These are phyloP conservation scores for Erpobdella octoculata DNA, from an alignment of 2,888 invertebrate genomes.

Conservation along the genomic window DNA sequence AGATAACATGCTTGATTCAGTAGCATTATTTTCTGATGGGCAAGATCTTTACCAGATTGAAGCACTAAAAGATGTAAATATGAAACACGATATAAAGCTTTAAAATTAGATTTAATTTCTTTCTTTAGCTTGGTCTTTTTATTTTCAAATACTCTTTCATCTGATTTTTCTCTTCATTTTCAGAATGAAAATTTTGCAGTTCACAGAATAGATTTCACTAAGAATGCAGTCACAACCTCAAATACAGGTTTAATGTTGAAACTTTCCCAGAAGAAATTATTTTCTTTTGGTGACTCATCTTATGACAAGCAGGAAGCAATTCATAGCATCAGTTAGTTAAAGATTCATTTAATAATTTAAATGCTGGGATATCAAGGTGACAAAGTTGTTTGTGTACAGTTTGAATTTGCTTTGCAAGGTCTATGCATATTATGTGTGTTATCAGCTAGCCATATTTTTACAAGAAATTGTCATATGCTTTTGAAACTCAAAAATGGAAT, in stretches of 20 bases:
- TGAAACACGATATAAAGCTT: background rate
- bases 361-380: background rate
- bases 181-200: slow-evolving; percentile 71
- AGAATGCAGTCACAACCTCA: slow-evolving; percentile 56
- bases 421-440: too few species aligned
- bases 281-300: slow-evolving; percentile 65
- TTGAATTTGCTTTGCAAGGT: too few species aligned
- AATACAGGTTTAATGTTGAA: slow-evolving; percentile 58
- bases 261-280: slow-evolving; percentile 70
- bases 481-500: too few species aligned
- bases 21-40: background rate
- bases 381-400: too few species aligned
- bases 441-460: too few species aligned
- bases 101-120: background rate
- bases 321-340: slow-evolving; percentile 46
- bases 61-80: background rate
- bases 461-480: too few species aligned
- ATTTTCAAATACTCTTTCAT: slow-evolving; percentile 30
- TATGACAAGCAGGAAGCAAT: slow-evolving; percentile 63
- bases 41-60: background rate
- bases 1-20: background rate
- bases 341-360: slow-evolving; percentile 31
- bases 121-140: background rate
- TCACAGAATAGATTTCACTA: slow-evolving; percentile 63
- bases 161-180: background rate